Percentiles rank a stretch among this genome's conserved stretches.
These are phyloP conservation scores for Pteruthius melanotis DNA, from an alignment of 2,113 vertebrate species.

Conservation along the genomic window DNA sequence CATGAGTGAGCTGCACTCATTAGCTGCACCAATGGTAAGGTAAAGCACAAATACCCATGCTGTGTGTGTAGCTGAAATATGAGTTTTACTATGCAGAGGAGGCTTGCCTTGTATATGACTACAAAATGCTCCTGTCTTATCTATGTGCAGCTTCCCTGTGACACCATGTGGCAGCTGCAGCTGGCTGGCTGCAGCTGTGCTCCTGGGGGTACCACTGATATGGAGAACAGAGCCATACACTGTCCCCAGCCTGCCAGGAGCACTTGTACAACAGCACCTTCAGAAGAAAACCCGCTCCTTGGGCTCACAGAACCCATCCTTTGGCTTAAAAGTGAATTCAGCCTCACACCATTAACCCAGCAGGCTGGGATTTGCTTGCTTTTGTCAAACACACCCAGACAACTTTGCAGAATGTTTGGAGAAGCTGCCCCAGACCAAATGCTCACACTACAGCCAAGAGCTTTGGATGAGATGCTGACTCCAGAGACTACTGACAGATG, in stretches of 20 bases:
- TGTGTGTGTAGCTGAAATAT: background rate
- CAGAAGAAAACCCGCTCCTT: background rate
- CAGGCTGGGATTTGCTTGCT: background rate
- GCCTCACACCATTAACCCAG: rapidly evolving
- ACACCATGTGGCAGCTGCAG: background rate
- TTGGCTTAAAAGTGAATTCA: background rate
- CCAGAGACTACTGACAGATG: background rate
- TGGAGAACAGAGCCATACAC: rapidly evolving
- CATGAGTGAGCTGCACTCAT: background rate
- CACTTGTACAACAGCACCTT: background rate
- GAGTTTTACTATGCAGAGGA: background rate
- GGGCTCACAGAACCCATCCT: background rate
- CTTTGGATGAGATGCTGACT: background rate
- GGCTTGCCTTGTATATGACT: background rate
- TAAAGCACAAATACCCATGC: background rate
- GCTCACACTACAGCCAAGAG: background rate
- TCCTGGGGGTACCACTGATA: background rate
- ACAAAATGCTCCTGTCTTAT: background rate
- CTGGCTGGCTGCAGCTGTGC: background rate
- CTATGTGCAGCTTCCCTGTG: background rate
- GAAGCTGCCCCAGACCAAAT: background rate
- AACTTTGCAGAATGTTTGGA: background rate
- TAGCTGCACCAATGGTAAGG: background rate
- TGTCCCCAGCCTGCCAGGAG: background rate
- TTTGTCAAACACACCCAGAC: background rate